These are phyloP conservation scores for Aphelenchoides bicaudatus DNA, from an alignment of 2,888 invertebrate genomes.

Conservation along the genomic window DNA sequence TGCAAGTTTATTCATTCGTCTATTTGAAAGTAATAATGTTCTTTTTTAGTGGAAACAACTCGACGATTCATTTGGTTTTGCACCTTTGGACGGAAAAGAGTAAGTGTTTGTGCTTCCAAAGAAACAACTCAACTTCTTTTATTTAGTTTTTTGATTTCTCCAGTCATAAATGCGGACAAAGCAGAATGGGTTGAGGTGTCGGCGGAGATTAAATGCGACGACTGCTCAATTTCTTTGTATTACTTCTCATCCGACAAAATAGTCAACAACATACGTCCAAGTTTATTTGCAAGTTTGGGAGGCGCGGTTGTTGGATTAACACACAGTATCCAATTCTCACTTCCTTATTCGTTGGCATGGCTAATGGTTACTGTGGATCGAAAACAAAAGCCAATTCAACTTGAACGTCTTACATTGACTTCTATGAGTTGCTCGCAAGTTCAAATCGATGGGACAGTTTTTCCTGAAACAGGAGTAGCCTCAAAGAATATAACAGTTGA, in stretches of 20 bases:
- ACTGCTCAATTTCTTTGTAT: conserved; percentile 12
- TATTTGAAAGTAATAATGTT: not conserved
- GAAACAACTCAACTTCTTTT: not conserved
- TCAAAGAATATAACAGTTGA: not conserved
- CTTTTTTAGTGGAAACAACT: conserved; percentile 11
- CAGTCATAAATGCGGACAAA: conserved; percentile 6
- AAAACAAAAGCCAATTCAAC: not conserved
- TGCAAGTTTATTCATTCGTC: not conserved
- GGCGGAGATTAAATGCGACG: conserved; percentile 9
- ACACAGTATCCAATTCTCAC: conserved; percentile 11
- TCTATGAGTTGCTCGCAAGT: conserved; percentile 20
- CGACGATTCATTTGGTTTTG: not conserved
- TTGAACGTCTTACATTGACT: not conserved
- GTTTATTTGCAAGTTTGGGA: conserved; percentile 1
- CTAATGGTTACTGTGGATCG: not conserved
- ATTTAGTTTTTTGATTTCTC: conserved; percentile 1
- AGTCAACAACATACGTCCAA: not conserved
- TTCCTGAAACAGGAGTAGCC: conserved; percentile 15
- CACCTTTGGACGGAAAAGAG: conserved; percentile 5
- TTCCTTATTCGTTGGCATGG: conserved; percentile 17
- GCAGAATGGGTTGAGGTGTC: conserved; percentile 10
- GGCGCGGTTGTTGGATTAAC: not conserved
- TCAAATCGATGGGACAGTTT: conserved; percentile 19
- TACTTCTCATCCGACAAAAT: conserved; percentile 1
- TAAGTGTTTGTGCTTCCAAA: not conserved